Conservation (phyloP, 2,113 vertebrate species). For the Eonycteris spelaea region DNA sequence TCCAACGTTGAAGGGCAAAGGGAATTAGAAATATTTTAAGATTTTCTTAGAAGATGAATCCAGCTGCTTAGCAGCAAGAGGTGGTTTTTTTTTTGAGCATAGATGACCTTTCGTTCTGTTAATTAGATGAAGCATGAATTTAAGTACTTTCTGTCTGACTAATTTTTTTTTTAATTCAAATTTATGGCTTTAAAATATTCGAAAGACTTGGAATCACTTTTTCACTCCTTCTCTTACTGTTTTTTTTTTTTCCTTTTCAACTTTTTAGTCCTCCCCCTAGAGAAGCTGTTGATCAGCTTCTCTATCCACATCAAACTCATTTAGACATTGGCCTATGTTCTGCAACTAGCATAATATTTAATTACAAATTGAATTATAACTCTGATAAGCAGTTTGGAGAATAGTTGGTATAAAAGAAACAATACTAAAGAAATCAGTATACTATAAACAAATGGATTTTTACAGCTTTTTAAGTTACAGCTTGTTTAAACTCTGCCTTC, state of each 20-base stretch:
- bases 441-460: neutral
- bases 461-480: conserved; percentile 7
- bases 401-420: neutral
- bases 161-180: neutral
- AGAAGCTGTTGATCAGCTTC: neutral
- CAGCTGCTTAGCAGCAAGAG: neutral
- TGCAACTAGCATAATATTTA: neutral
- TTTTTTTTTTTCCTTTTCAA: neutral
- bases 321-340: neutral
- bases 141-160: neutral
- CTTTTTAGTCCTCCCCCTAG: neutral
- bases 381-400: neutral
- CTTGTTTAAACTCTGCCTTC: conserved; percentile 44
- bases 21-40: conserved; percentile 46
- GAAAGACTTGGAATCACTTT: neutral
- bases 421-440: neutral
- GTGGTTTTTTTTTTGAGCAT: neutral
- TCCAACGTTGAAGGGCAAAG: neutral
- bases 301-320: neutral
- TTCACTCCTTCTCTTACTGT: neutral
- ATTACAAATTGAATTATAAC: neutral
- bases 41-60: conserved; percentile 66
- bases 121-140: conserved; percentile 26
- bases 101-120: conserved; percentile 21
- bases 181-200: neutral